phyloP scores from a whole-genome alignment of 2,797 vertebrate species.

The Presbytis comata region DNA sequence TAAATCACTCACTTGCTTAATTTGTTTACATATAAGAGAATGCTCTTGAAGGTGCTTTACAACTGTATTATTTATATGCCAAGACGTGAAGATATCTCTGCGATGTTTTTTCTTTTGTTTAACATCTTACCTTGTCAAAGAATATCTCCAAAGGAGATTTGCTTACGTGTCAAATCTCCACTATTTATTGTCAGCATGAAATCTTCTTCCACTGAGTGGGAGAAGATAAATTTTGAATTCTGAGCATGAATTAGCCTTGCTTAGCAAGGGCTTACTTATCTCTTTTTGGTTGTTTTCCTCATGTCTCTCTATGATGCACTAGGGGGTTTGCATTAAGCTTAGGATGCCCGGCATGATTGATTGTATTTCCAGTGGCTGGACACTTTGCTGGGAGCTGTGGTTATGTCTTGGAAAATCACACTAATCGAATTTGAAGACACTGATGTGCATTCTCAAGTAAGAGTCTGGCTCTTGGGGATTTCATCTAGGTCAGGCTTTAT shows the following conservation, averaged over 20 bases:
- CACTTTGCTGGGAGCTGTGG: conserved; percentile 60
- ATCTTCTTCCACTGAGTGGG: background rate
- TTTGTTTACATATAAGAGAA: conserved; percentile 6
- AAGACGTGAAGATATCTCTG: background rate
- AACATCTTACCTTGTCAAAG: conserved; percentile 50
- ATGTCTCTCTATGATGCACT: background rate
- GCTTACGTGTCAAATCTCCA: conserved; percentile 27
- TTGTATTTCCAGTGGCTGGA: conserved; percentile 55
- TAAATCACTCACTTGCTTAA: background rate
- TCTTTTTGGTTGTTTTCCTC: conserved; percentile 25
- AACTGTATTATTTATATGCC: conserved; percentile 9
- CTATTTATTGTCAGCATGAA: conserved; percentile 23
- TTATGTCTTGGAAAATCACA: conserved; percentile 69
- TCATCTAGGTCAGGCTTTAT: conserved; percentile 66
- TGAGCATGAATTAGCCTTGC: conserved; percentile 39
- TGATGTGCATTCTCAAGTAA: conserved; percentile 69
- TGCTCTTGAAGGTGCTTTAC: background rate
- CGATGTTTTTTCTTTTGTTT: conserved; percentile 37
- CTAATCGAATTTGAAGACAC: conserved; percentile 67
- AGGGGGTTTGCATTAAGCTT: conserved; percentile 45
- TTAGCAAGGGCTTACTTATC: conserved; percentile 8
- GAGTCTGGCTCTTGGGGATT: conserved; percentile 51
- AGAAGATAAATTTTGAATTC: conserved; percentile 45
- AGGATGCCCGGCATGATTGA: conserved; percentile 56
- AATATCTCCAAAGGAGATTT: conserved; percentile 41